phyloP scores from a whole-genome alignment of 2,888 invertebrate species.

The Ophonus ardosiacus region DNA sequence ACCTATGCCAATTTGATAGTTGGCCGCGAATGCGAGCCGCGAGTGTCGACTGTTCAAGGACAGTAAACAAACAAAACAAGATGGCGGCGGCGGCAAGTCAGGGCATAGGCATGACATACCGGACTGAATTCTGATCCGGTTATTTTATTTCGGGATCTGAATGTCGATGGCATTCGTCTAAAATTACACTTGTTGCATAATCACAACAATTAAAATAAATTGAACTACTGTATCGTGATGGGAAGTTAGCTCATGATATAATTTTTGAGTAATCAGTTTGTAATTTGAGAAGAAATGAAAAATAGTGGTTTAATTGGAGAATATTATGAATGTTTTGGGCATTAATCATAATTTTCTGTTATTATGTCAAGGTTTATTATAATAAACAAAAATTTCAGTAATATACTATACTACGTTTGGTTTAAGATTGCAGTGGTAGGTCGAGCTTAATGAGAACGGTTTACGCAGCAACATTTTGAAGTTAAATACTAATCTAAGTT shows the following conservation, averaged over 20 bases:
- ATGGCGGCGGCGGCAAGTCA: background rate
- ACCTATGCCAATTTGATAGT: conserved; percentile 47
- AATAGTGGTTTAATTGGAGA: background rate
- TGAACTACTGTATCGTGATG: background rate
- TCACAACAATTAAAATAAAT: background rate
- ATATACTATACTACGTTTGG: no score
- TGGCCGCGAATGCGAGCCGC: conserved; percentile 15
- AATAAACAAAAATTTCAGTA: background rate
- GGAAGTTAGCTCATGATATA: background rate
- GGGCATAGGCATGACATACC: conserved; percentile 10
- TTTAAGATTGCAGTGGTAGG: no score
- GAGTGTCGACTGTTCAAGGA: conserved; percentile 12
- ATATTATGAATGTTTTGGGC: background rate
- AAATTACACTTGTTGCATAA: background rate
- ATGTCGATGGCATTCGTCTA: background rate
- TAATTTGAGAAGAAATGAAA: background rate
- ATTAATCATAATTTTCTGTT: background rate
- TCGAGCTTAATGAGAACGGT: no score
- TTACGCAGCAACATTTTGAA: no score
- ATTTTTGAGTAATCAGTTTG: background rate
- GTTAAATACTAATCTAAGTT: no score
- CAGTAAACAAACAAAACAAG: conserved; percentile 34
- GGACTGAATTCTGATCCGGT: background rate
- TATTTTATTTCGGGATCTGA: background rate
- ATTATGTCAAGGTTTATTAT: background rate